Evolutionary conservation across 1,140 invertebrate genomes (phyloP), one percentile per base, ranked within the genome.

Genomic region (Phocides pigmalion): DNA sequence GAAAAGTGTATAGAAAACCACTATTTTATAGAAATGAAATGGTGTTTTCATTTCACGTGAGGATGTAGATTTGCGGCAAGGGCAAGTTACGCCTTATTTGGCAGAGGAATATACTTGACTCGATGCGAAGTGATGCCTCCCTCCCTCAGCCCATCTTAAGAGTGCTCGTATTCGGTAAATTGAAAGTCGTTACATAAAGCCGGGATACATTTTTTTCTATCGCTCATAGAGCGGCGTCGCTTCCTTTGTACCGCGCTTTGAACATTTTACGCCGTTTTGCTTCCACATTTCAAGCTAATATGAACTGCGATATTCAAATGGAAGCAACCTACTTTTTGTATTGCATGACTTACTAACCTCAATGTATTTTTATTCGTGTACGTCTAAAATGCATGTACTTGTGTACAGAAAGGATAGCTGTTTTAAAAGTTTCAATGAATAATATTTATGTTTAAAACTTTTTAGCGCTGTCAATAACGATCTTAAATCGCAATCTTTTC

Each of bases 71-170:
- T 74, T 46, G 66, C 64, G 72, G 67, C 66, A 59, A 17, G 66
- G 66, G 72, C 74, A 73, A 75, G 83, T 78, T 79, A 84, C 80
- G 83, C 83, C 74, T 86, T 86, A 82, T 86, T 86, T 84, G 71
- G 78, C 68, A 80, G 74, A 71, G 70, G 75, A 76, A 81, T 77
- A 76, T 76, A 74, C 77, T 80, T 68, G 68, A 78, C 64, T 73
- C 62, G 68, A 65, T 68, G 70, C 73, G 72, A 68, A 81, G 74
- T 81, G 78, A 81, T 81, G 79, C 65, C 76, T 76, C 70, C 75
- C 70, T 68, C 46, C 72, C 46, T 2, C 61, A 78, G 76, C 79
- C 84, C 80, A 80, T 78, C 72, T 73, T 62, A 68, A 84, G 81
- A 73, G 82, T 73, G 66, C 79, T 84, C 73, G 73, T 79, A 78